Evolutionary conservation across 92 coral and sea anemone species (phyloP), one percentile per base, ranked within the genome.

Genomic region (Porites rus): DNA sequence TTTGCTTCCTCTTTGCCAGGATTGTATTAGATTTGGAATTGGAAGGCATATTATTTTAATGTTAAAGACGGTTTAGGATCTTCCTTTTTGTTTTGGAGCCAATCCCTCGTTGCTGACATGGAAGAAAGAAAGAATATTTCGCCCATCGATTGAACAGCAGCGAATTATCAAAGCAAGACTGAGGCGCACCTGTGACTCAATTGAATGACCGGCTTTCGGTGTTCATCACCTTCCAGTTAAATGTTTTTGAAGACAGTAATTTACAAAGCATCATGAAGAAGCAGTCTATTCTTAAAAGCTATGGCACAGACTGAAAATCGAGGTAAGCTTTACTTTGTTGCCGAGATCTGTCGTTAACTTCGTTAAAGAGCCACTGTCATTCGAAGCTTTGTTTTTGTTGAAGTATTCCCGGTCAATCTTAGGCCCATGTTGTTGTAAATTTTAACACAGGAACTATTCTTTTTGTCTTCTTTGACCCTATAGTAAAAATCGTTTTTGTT

Each of bases 241-340:
- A 53, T 69, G 77, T 81, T 81, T 81, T 14, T 10, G 46, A 60
- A 74, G 73, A 74, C 72, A 73, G 70, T 72, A 63, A 62, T 51
- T 52, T 21, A 83, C 20, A 13, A 75, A 76, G 76, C 92, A 86
- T 66, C 86, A 94, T 94, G 98, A 90, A 80, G 95, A 77, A 88
- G 71, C 83, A 76, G 65, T 88, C 38, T 69, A 79, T 81, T 90
- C 64, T 60, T 82, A 72, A 83, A 91, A 82, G 85, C 72, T 91
- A 94, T 94, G 98, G 98, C 94, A 85, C 86, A 88, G 84, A 77
- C 87, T 90, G 96, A 94, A 67, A 92, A 89, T 86, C 87, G 86
- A 87, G 96, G 98, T 94, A 90, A 76, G 88, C 76, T 17, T 56
- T 59, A 67, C 75, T 60, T 69, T 61, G 13, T 14, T 53, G 20